Evolutionary conservation across 2,113 vertebrate species (phyloP).

Genomic region (Solea senegalensis): DNA sequence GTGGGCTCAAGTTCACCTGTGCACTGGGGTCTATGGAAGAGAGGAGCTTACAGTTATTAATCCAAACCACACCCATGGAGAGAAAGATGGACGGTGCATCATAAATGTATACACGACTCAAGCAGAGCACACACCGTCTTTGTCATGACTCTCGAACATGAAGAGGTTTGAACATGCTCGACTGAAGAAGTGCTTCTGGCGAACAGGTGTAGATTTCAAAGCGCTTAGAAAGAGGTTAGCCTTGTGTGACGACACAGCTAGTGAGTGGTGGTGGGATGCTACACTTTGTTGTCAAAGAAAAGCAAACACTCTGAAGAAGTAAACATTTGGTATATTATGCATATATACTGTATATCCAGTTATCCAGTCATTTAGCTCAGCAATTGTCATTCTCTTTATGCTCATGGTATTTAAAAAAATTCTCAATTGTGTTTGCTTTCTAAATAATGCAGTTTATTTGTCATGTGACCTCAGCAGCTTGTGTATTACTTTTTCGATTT

Average conservation of each 20-base stretch:
- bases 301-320: conserved; percentile 23
- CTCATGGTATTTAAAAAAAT: conserved; percentile 39
- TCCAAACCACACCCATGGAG: conserved; percentile 9
- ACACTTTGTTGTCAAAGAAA: conserved; percentile 27
- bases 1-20: conserved; percentile 51
- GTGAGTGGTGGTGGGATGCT: conserved; percentile 15
- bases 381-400: conserved; percentile 18
- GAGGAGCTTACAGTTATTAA: conserved; percentile 29
- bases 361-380: conserved; percentile 36
- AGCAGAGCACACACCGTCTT: neutral
- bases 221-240: conserved; percentile 54
- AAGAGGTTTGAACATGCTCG: conserved; percentile 19
- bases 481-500: neutral
- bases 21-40: conserved; percentile 20
- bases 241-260: conserved; percentile 53
- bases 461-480: neutral
- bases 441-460: conserved; percentile 69
- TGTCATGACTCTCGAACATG: conserved; percentile 21
- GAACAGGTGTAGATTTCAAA: conserved; percentile 65
- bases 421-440: conserved; percentile 45
- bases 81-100: neutral
- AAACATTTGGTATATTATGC: conserved; percentile 43
- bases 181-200: conserved; percentile 47
- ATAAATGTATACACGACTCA: neutral
- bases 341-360: too few species aligned